A percentile compares a stretch with the other conserved stretches of the same genome.
phyloP scores from a whole-genome alignment of 2,888 invertebrate genomes.

The Philereme vetulata region DNA sequence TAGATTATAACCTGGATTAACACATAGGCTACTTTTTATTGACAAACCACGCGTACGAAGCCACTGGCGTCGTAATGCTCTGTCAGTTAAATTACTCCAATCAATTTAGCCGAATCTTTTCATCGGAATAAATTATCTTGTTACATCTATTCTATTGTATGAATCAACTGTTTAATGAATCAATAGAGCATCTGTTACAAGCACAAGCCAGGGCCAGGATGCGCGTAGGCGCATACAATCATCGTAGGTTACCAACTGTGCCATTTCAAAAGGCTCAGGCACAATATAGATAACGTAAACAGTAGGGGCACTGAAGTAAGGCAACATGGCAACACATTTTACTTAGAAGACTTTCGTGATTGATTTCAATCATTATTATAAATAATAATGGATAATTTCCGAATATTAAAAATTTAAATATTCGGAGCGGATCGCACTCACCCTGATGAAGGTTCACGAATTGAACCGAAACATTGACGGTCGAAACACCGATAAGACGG shows the following conservation, averaged over 20 bases:
- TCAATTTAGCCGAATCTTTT: constrained; percentile 1
- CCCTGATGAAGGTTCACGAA: no score
- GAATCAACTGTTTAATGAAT: constrained; percentile 49
- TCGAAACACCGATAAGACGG: no score
- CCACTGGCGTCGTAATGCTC: no score
- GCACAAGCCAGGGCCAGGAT: constrained; percentile 55
- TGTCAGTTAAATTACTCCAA: background rate
- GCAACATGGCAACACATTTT: background rate
- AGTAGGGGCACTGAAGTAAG: constrained; percentile 5
- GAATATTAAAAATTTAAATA: no score
- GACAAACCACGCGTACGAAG: no score
- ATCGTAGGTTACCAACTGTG: constrained; percentile 31
- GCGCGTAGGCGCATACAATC: constrained; percentile 57
- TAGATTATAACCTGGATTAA: no score
- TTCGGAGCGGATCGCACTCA: no score
- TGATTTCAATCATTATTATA: no score
- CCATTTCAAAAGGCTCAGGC: constrained; percentile 50
- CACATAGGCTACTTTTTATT: no score
- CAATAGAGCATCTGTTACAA: constrained; percentile 40
- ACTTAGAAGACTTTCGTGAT: no score
- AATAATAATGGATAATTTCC: no score
- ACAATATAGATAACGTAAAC: constrained; percentile 10
- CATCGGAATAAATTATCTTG: constrained; percentile 15
- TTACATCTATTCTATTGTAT: constrained; percentile 26
- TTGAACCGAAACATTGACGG: no score